Evolutionary conservation across 2,888 invertebrate genomes (phyloP).

Genomic region (Coelinius sp.): DNA sequence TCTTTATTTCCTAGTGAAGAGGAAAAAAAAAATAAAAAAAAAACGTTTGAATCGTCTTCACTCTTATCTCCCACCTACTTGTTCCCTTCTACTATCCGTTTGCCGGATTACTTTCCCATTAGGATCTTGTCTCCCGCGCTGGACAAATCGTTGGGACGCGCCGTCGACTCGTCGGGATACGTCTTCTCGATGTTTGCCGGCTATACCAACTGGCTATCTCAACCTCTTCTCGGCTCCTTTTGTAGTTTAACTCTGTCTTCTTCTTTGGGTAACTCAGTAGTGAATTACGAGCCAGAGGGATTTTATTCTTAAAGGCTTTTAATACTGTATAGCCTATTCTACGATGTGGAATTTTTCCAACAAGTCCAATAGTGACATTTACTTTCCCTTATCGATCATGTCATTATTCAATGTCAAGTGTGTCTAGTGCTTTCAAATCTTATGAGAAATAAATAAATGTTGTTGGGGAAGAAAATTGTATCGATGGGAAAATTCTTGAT

Average conservation of each 20-base stretch:
- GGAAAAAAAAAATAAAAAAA: conserved; percentile 9
- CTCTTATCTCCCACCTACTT: conserved; percentile 33
- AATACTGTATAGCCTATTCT: conserved; percentile 29
- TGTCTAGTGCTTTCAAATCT: not conserved
- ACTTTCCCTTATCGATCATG: conserved; percentile 18
- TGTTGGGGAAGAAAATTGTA: not conserved
- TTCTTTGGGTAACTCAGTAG: conserved; percentile 21
- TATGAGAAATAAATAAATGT: not conserved
- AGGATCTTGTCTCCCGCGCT: conserved; percentile 56
- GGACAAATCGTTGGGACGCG: conserved; percentile 58
- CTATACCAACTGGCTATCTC: conserved; percentile 21
- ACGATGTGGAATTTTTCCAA: conserved; percentile 22
- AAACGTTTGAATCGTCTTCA: conserved; percentile 13
- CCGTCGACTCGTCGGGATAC: conserved; percentile 33
- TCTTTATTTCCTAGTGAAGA: not conserved
- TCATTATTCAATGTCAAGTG: conserved; percentile 30
- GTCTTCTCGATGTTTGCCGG: not conserved
- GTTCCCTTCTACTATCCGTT: conserved; percentile 45
- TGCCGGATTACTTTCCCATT: conserved; percentile 67
- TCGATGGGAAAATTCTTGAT: not conserved
- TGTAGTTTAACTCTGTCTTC: conserved; percentile 10
- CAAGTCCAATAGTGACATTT: conserved; percentile 7
- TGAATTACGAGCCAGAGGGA: conserved; percentile 40
- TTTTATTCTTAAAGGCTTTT: conserved; percentile 37
- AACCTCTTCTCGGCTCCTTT: conserved; percentile 19